Conservation (phyloP, 37 sponge, comb jelly and placozoan species). For the Axinella damicornis region DNA sequence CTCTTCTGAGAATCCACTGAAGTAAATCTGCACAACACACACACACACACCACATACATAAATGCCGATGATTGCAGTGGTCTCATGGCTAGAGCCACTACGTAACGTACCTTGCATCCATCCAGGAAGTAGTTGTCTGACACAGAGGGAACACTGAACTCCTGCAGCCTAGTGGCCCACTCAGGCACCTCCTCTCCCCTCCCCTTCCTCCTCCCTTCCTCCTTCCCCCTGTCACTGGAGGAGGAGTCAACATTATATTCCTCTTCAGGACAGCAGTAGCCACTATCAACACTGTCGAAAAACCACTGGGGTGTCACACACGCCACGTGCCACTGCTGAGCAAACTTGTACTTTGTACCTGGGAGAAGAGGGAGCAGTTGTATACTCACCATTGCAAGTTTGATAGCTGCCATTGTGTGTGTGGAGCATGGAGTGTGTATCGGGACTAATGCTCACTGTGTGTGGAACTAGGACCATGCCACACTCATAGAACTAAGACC, state of each 20-base stretch:
- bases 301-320: conserved; percentile 81
- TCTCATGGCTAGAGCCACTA: conserved; percentile 5
- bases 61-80: background rate
- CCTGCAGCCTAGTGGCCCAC: conserved; percentile 42
- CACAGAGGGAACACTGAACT: conserved; percentile 27
- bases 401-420: no score
- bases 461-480: no score
- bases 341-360: conserved; percentile 86
- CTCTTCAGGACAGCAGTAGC: conserved; percentile 72
- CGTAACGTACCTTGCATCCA: conserved; percentile 55
- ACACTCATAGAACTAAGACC: no score
- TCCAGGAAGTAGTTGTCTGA: conserved; percentile 36
- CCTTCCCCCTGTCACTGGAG: background rate
- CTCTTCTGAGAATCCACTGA: conserved; percentile 61
- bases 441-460: no score
- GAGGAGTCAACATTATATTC: conserved; percentile 49
- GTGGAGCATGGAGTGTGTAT: no score
- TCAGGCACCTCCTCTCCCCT: conserved; percentile 8
- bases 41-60: no score
- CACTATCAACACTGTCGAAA: conserved; percentile 63
- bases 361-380: no score
- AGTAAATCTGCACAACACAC: conserved; percentile 62
- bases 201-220: background rate
- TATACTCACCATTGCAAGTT: no score
- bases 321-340: conserved; percentile 71